phyloP scores from a whole-genome alignment of 92 coral and sea anemone genomes.

The Pocillopora meandrina region DNA sequence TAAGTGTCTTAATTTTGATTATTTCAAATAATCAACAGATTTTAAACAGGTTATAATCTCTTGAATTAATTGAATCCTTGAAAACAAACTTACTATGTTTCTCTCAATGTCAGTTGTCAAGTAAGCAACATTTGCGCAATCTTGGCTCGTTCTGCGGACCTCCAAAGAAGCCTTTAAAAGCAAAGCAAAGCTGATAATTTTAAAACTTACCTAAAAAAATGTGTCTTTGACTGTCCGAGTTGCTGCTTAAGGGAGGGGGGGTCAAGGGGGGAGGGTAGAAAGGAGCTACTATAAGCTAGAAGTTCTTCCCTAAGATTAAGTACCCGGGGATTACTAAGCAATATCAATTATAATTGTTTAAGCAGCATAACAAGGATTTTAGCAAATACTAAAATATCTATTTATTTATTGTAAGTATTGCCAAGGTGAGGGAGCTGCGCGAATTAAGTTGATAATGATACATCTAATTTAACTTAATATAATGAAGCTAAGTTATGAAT shows the following conservation, averaged over 20 bases:
- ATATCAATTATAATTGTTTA: not conserved
- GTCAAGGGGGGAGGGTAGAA: not conserved
- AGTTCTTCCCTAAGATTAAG: not conserved
- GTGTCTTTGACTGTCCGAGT: too few species aligned
- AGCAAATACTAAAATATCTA: not conserved
- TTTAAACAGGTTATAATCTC: too few species aligned
- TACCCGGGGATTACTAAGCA: not conserved
- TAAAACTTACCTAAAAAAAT: too few species aligned
- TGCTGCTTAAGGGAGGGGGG: too few species aligned
- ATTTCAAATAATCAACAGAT: too few species aligned
- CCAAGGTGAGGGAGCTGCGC: not conserved
- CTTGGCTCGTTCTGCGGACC: too few species aligned
- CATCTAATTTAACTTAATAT: not conserved
- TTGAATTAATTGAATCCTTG: too few species aligned
- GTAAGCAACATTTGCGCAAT: too few species aligned
- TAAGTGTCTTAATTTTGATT: not conserved
- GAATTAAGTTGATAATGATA: not conserved
- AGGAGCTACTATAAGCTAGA: not conserved
- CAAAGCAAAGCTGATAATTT: too few species aligned
- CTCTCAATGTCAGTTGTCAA: too few species aligned
- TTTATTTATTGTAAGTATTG: constrained; percentile 1
- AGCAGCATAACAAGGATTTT: not conserved
- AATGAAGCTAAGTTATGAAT: not conserved
- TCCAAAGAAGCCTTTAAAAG: not conserved
- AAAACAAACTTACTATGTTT: too few species aligned